Base-by-base conservation (phyloP, 1,140 invertebrate genomes). In the Mycetomoellerius zeteki region DNA sequence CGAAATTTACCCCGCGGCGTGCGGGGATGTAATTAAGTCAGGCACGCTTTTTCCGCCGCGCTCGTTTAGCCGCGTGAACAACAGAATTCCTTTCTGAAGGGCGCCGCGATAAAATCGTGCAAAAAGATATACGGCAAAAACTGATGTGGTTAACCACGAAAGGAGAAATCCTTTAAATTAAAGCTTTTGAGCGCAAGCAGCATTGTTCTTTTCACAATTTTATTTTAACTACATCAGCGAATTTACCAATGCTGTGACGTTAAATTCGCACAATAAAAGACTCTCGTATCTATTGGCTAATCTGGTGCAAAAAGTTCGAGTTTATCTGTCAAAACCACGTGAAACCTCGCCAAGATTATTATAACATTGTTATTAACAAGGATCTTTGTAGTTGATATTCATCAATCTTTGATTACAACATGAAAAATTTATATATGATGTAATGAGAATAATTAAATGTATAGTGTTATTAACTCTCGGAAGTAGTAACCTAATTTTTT, bases 1-100 rank as follows among this genome's bases (percentile, higher is more conserved):
- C 21, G 85, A 73, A 85, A 89, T 89, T 87, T 87, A 87, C 89
- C 58, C 72, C 30, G 30, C 67, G 21, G 21, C 37, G 37, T 19
- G 65, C 21, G 62, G 50, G 24, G 76, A 64, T 73, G 72, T 84
- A 87, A 89, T 89, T 90, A 89, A 90, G 77, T 90, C 72, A 60
- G 52, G 16, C 73, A 33, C 47, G 33, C 47, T 82, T 85, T 72
- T 77, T 89, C 43, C 3, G 33, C 4, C 54, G 7, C 52, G 73
- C 33, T 30, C 21, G 16, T 52, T 73, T 84, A 47, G n/a, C 37
- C 78, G 10, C 19, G 27, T 27, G 52, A 69, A 12, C 33, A 10
- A 54, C 50, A 78, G 24, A 30, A 62, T 64, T 21, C 16, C 27
- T 19, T 52, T 69, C 14, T 16, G 16, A n/a, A 58, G 33, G 50